A percentile compares a stretch with the other conserved stretches of the same genome.
Conservation (phyloP, 2,888 invertebrate genomes). For the Deroplatys truncata region DNA sequence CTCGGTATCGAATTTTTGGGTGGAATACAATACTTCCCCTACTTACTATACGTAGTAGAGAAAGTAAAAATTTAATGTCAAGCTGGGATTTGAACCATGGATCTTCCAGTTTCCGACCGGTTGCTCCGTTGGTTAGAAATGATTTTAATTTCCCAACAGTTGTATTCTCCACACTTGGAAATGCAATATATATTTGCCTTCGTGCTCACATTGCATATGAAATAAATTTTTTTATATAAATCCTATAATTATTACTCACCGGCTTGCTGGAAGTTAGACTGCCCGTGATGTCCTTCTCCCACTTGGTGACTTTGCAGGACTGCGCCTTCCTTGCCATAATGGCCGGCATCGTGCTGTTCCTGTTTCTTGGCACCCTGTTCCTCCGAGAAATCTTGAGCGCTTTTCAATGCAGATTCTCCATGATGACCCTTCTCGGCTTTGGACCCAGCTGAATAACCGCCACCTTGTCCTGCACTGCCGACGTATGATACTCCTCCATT, state of each 20-base stretch:
- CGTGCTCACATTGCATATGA: too few relatives aligned
- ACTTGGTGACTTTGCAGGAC: background rate
- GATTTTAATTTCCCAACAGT: too few relatives aligned
- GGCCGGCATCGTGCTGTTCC: background rate
- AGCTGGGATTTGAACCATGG: too few relatives aligned
- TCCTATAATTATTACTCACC: background rate
- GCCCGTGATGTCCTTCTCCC: constrained; percentile 5
- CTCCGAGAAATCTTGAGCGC: background rate
- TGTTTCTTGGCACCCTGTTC: background rate
- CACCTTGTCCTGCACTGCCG: background rate
- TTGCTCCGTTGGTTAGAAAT: too few relatives aligned
- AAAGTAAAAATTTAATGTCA: too few relatives aligned
- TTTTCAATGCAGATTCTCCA: background rate
- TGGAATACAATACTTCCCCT: too few relatives aligned
- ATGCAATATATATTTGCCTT: too few relatives aligned
- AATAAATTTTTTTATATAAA: too few relatives aligned
- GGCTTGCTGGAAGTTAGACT: background rate
- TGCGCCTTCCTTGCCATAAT: background rate
- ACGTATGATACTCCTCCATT: background rate
- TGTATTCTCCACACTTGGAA: too few relatives aligned
- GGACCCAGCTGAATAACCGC: background rate
- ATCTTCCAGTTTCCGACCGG: too few relatives aligned
- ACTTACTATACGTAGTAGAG: too few relatives aligned
- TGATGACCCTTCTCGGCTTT: background rate
- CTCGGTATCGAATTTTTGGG: too few relatives aligned